Percentiles rank a stretch among this genome's conserved stretches.
phyloP scores from a whole-genome alignment of 1,140 invertebrate species.

The Penaeus chinensis region DNA sequence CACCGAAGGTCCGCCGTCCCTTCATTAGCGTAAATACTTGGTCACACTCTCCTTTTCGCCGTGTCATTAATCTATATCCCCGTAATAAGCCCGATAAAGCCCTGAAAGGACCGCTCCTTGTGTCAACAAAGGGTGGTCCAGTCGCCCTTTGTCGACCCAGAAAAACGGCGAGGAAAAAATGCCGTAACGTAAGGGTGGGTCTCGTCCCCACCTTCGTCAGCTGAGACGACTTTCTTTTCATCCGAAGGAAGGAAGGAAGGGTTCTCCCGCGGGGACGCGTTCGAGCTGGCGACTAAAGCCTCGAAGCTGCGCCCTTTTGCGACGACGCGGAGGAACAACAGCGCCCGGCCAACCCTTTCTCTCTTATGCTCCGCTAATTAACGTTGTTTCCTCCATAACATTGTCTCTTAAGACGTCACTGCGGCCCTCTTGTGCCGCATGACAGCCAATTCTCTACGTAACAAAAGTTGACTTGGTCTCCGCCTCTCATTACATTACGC shows the following conservation, averaged over 20 bases:
- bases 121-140: slow-evolving; percentile 42
- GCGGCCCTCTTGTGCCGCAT: background rate
- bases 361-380: slow-evolving; percentile 27
- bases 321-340: too few species aligned
- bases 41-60: slow-evolving; percentile 51
- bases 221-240: background rate
- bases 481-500: too few species aligned
- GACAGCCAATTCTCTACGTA: slow-evolving; percentile 8
- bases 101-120: slow-evolving; percentile 28
- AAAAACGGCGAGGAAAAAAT: slow-evolving; percentile 22
- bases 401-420: background rate
- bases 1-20: slow-evolving; percentile 39
- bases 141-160: slow-evolving; percentile 10
- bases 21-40: slow-evolving; percentile 53
- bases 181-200: slow-evolving; percentile 13
- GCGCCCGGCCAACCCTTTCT: slow-evolving; percentile 10
- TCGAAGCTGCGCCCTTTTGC: background rate
- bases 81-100: slow-evolving; percentile 46
- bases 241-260: too few species aligned
- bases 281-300: too few species aligned
- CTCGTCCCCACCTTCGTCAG: slow-evolving; percentile 22
- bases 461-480: too few species aligned
- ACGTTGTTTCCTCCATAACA: slow-evolving; percentile 24
- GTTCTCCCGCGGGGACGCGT: too few species aligned
- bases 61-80: slow-evolving; percentile 57